These are phyloP conservation scores for Silurus meridionalis DNA, from an alignment of 2,113 vertebrate genomes.

Conservation along the genomic window DNA sequence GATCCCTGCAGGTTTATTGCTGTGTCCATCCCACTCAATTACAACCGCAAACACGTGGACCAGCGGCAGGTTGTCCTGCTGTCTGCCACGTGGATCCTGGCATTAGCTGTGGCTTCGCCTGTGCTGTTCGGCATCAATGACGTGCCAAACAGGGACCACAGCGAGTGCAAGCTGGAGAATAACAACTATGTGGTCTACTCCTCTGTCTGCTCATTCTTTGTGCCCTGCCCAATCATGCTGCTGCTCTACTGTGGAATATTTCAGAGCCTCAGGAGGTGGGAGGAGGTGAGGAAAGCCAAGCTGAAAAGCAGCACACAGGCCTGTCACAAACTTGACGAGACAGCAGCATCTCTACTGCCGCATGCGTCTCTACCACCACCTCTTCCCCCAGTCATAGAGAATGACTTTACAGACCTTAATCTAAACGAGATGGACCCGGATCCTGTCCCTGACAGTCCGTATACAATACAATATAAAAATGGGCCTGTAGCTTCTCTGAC, in stretches of 20 bases:
- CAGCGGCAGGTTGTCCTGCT: slow-evolving; percentile 83
- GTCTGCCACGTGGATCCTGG: slow-evolving; percentile 87
- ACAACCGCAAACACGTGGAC: slow-evolving; percentile 86
- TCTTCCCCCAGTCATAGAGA: slow-evolving; percentile 65
- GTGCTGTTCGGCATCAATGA: slow-evolving; percentile 91
- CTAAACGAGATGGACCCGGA: slow-evolving; percentile 57
- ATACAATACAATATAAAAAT: slow-evolving; percentile 58
- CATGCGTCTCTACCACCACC: slow-evolving; percentile 63
- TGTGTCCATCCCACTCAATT: slow-evolving; percentile 84
- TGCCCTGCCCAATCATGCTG: slow-evolving; percentile 93
- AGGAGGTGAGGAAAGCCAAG: slow-evolving; percentile 81
- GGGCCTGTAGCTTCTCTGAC: slow-evolving; percentile 67
- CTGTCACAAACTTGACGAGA: slow-evolving; percentile 69
- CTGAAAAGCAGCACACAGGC: slow-evolving; percentile 75
- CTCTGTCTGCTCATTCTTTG: slow-evolving; percentile 94
- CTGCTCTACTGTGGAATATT: slow-evolving; percentile 94
- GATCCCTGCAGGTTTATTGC: slow-evolving; percentile 86
- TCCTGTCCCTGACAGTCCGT: slow-evolving; percentile 32
- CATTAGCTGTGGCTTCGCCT: slow-evolving; percentile 87
- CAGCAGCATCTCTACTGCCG: slow-evolving; percentile 60
- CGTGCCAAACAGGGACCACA: slow-evolving; percentile 77
- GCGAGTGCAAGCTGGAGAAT: slow-evolving; percentile 87
- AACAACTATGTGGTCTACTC: slow-evolving; percentile 88
- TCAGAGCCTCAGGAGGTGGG: slow-evolving; percentile 85
- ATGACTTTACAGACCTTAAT: slow-evolving; percentile 53